These are phyloP conservation scores for Hybognathus amarus DNA, from an alignment of 2,797 vertebrate genomes.

Conservation along the genomic window DNA sequence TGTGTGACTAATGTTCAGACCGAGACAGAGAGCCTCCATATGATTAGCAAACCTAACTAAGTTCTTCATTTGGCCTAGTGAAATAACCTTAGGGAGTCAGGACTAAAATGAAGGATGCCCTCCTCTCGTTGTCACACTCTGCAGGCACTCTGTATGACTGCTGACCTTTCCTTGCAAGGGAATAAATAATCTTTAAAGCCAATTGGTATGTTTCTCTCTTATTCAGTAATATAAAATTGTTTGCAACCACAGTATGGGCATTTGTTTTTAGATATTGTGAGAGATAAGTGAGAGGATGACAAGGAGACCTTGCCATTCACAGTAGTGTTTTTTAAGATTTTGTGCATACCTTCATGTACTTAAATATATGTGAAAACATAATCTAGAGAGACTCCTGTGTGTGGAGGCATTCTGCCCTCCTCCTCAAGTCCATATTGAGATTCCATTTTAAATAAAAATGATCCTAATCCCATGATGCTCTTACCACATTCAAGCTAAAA, in stretches of 20 bases:
- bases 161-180: too few relatives aligned
- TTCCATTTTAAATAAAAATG: slow-evolving; percentile 48
- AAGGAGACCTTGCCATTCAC: slow-evolving; percentile 72
- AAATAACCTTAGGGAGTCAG: too few relatives aligned
- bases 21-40: too few relatives aligned
- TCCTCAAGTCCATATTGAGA: slow-evolving; percentile 18
- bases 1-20: too few relatives aligned
- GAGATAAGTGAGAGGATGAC: slow-evolving; percentile 47
- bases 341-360: slow-evolving; percentile 62
- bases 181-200: too few relatives aligned
- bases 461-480: not conserved
- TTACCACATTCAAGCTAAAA: not conserved
- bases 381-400: slow-evolving; percentile 49
- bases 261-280: slow-evolving; percentile 72
- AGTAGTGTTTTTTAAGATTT: slow-evolving; percentile 74
- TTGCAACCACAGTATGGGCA: slow-evolving; percentile 61
- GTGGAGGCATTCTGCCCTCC: slow-evolving; percentile 40
- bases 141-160: too few relatives aligned
- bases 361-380: slow-evolving; percentile 64
- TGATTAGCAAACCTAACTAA: too few relatives aligned
- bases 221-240: too few relatives aligned
- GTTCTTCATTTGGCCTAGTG: too few relatives aligned
- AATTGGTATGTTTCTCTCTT: too few relatives aligned
- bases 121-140: too few relatives aligned
- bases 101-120: too few relatives aligned